Evolutionary conservation across 2,888 invertebrate genomes (phyloP), one percentile per base, ranked within the genome.

Genomic region (Phortica okadai): DNA sequence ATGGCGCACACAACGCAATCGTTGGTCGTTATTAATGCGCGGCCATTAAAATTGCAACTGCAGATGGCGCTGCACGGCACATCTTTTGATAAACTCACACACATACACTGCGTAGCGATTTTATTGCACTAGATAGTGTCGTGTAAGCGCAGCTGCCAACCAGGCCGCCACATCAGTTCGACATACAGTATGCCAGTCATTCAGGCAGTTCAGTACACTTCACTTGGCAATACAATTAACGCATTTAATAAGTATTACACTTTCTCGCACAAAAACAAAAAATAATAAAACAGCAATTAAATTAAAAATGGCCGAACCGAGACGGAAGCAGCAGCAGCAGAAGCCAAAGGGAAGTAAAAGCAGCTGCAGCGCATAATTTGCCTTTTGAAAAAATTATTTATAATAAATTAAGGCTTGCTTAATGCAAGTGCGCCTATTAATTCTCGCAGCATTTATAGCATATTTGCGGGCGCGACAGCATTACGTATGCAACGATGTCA

Each of bases 181-280:
- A 14, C 70, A 74, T 73, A 76, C 75, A 76, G 77, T 33, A 4
- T 75, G 80, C 77, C 78, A 74, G 77, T 76, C 79, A 82, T 78
- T 75, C 73, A 33, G 33, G 33, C 33, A 33, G 76, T 75, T 78
- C 67, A 54, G 73, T 14, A 62, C 74, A 67, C 41, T 54, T 73
- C 83, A 83, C 82, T 82, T 83, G 85, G 79, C 82, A 82, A 82
- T 82, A 80, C 83, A 85, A 85, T 85, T 84, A 86, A 84, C 80
- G 83, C 82, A 82, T 78, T 80, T 80, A 76, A 82, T 85, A 50
- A 11, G 50, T 50, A 76, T 59, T 54, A 54, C 10, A 54, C 54
- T 54, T 54, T 54, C 54, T 54, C 50, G 14, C 11, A 64, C 45
- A 69, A 45, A 69, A 50, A 56, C n/a, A 54, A 54, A 72, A 74